Evolutionary conservation across 2,797 vertebrate genomes (phyloP).

Genomic region (Acropternis orthonyx): DNA sequence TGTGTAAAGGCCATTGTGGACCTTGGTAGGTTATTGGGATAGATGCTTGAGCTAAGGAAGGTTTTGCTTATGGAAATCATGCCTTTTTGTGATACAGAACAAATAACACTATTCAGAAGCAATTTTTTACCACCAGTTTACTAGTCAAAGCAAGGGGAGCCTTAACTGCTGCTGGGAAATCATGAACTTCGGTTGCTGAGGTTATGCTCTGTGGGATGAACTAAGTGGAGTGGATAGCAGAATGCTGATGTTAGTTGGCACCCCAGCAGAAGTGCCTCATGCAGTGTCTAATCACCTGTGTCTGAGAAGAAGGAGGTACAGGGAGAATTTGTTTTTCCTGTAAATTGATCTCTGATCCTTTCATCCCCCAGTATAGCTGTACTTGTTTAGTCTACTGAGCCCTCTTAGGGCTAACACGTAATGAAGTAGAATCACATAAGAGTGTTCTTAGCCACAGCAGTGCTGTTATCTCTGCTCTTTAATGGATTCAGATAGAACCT

Average conservation of each 20-base stretch:
- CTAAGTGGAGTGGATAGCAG: background rate
- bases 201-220: background rate
- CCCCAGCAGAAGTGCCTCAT: background rate
- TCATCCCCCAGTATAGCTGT: background rate
- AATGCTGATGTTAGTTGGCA: background rate
- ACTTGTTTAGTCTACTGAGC: conserved; percentile 1
- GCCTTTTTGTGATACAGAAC: background rate
- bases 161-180: background rate
- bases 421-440: background rate
- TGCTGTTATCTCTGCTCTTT: conserved; percentile 1
- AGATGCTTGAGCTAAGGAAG: background rate
- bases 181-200: background rate
- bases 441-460: conserved; percentile 5
- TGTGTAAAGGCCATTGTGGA: background rate
- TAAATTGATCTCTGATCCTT: conserved; percentile 62
- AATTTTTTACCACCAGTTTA: background rate
- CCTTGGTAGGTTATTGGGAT: background rate
- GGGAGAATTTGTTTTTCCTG: conserved; percentile 14
- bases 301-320: background rate
- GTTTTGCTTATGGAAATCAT: background rate
- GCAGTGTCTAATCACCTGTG: background rate
- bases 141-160: background rate
- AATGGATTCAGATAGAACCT: conserved; percentile 34
- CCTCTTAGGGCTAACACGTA: background rate
- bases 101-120: background rate